Percentiles rank a stretch among this genome's conserved stretches.
phyloP scores from a whole-genome alignment of 1,140 invertebrate genomes.

The Leucophenga varia region DNA sequence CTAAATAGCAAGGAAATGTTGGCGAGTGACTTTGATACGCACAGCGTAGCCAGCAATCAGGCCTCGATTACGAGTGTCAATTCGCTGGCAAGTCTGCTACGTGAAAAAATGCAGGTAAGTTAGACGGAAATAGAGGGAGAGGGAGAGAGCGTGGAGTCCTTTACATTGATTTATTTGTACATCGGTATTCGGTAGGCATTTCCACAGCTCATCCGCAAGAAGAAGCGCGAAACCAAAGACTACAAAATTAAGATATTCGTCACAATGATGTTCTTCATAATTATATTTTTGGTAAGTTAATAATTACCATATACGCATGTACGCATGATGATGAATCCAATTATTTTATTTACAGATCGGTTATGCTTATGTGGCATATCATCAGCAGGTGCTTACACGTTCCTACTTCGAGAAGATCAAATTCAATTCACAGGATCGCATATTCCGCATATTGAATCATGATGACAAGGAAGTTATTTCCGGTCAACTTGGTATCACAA shows the following conservation, averaged over 20 bases:
- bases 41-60: slow-evolving; percentile 53
- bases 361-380: slow-evolving; percentile 80
- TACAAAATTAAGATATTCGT: slow-evolving; percentile 80
- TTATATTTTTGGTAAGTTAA: slow-evolving; percentile 66
- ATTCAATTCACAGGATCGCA: slow-evolving; percentile 76
- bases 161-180: neutral
- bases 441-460: slow-evolving; percentile 72
- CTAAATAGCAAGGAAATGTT: slow-evolving; percentile 54
- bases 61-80: slow-evolving; percentile 78
- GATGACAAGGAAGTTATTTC: slow-evolving; percentile 71
- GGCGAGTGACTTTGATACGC: slow-evolving; percentile 51
- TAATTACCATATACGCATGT: neutral
- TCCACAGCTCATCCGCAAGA: slow-evolving; percentile 61
- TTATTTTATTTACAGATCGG: slow-evolving; percentile 59
- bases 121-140: neutral
- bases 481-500: slow-evolving; percentile 66
- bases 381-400: slow-evolving; percentile 75
- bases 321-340: neutral
- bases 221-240: slow-evolving; percentile 66
- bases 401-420: slow-evolving; percentile 82
- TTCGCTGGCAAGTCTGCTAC: slow-evolving; percentile 76
- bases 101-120: slow-evolving; percentile 76
- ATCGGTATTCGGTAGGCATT: slow-evolving; percentile 36
- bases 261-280: slow-evolving; percentile 74
- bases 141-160: neutral